Base-by-base conservation (phyloP, 1,140 invertebrate genomes). In the Ostrea denselamellosa region DNA sequence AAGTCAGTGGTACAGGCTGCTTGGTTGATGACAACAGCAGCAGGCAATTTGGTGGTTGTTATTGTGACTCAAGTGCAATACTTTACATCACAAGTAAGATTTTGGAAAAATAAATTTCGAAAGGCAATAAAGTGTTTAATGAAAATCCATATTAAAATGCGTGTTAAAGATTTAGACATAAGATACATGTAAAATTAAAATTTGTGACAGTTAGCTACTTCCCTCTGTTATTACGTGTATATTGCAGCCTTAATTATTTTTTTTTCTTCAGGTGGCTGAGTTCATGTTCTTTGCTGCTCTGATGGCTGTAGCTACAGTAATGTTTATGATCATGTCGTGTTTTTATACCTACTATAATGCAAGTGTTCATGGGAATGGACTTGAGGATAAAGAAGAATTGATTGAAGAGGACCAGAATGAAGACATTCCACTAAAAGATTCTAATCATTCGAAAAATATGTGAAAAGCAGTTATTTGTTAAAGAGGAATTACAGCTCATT, bases 21-120 rank as follows among this genome's bases (percentile, higher is more conserved):
- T 2, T 99, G 98, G 97, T 95, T 98, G 51, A 93, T 99, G 0
- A 98, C 98, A 0, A 97, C 97, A 9, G 97, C 98, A 0, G 96
- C 98, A 92, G 98, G 98, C 28, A 99, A 99, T 94, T 94, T 99
- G 8, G 96, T 99, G 85, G 97, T 98, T 9, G 97, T 99, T 2
- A 96, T 99, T 34, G 96, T 99, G 56, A 97, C 98, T 9, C 97
- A 97, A 94, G 94, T 96, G 8, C 52, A 88, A 12, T 83, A 92
- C 19, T 90, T 94, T 68, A 90, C 90, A 14, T 91, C 87, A 56
- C 94, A 94, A 91, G 94, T 86, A 84, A 71, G 82, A 34, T 34
- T 51, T 17, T 34, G 5, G 2, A 0, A 81, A 22, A 51, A 5
- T 81, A 0, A 51, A 2, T 81, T 25, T 34, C 25, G 5, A 4